Conservation (phyloP, 2,888 invertebrate species). For the Caenorhabditis sp. region DNA sequence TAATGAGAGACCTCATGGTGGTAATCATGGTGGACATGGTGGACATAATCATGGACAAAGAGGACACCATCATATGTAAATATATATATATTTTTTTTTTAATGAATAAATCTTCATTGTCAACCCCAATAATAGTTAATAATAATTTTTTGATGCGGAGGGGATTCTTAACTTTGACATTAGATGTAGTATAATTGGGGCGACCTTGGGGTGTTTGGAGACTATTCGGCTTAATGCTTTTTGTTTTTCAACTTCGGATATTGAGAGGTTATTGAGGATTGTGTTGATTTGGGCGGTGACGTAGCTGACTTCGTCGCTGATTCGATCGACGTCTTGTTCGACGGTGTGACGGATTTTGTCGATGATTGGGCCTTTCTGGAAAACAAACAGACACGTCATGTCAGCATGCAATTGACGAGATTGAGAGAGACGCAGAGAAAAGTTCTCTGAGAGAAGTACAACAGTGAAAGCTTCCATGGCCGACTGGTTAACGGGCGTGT, state of each 20-base stretch:
- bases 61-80: not conserved
- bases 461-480: too few relatives aligned
- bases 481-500: too few relatives aligned
- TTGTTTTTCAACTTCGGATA: constrained; percentile 10
- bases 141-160: too few relatives aligned
- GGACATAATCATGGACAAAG: not conserved
- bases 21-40: not conserved
- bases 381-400: not conserved
- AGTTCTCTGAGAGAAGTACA: too few relatives aligned
- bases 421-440: too few relatives aligned
- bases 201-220: constrained; percentile 23
- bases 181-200: constrained; percentile 8
- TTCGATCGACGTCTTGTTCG: constrained; percentile 26
- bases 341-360: constrained; percentile 24
- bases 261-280: constrained; percentile 18
- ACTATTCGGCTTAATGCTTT: constrained; percentile 6
- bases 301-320: constrained; percentile 30
- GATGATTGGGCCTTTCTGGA: constrained; percentile 27
- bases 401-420: not conserved
- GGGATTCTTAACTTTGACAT: not conserved
- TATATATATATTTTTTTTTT: too few relatives aligned
- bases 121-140: constrained; percentile 5
- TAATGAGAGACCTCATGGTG: not conserved
- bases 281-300: constrained; percentile 22
- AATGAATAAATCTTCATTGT: not conserved